Conservation (phyloP, 1,140 invertebrate genomes). For the Drosophila dunni region DNA sequence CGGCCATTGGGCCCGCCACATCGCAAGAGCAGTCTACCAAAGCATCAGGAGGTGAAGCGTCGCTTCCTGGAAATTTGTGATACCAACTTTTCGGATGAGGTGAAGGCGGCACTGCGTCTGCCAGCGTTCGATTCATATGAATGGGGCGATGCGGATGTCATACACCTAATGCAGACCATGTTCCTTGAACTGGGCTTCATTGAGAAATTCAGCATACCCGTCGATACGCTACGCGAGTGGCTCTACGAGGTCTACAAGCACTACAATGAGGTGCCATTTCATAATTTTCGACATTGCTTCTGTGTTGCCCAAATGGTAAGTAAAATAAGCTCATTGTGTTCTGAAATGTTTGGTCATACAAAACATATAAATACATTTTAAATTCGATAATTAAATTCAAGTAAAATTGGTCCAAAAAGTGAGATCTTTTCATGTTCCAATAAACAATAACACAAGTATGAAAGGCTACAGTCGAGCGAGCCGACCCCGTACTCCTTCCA, state of each 20-base stretch:
- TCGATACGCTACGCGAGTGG: slow-evolving; percentile 89
- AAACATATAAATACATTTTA: too few relatives aligned
- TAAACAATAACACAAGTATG: too few relatives aligned
- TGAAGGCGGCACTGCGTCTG: slow-evolving; percentile 86
- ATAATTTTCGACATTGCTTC: slow-evolving; percentile 95
- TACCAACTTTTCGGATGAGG: slow-evolving; percentile 83
- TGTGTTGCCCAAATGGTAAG: slow-evolving; percentile 96
- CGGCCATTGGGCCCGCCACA: slow-evolving; percentile 81
- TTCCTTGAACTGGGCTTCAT: slow-evolving; percentile 92
- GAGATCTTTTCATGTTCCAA: too few relatives aligned
- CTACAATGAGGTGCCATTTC: slow-evolving; percentile 95
- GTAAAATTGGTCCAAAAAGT: too few relatives aligned
- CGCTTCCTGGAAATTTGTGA: slow-evolving; percentile 84
- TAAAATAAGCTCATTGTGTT: slow-evolving; percentile 29
- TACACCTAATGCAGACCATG: slow-evolving; percentile 93
- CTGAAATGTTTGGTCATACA: too few relatives aligned
- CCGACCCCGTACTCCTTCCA: too few relatives aligned
- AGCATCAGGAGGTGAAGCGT: slow-evolving; percentile 84
- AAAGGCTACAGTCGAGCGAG: too few relatives aligned
- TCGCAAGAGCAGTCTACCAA: slow-evolving; percentile 85
- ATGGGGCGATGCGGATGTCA: slow-evolving; percentile 93
- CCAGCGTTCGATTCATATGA: slow-evolving; percentile 93
- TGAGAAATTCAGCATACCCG: slow-evolving; percentile 91
- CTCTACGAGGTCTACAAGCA: slow-evolving; percentile 93
- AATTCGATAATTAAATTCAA: too few relatives aligned